Evolutionary conservation across 2,797 vertebrate genomes (phyloP).

Genomic region (Macroramphosus scolopax): DNA sequence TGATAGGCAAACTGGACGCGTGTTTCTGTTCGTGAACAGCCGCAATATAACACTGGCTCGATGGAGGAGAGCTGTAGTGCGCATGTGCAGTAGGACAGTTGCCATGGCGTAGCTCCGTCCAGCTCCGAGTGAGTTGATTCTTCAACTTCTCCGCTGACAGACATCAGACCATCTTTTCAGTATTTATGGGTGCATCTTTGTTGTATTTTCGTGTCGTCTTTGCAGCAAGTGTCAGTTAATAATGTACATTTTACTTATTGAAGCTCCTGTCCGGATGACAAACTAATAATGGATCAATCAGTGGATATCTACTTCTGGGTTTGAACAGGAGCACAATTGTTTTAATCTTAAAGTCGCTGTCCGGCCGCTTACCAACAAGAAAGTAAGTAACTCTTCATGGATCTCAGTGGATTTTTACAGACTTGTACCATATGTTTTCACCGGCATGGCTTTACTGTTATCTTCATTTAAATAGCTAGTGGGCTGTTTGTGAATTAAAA

Average conservation of each 20-base stretch:
- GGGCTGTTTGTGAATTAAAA: too few relatives aligned
- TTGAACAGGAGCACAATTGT: slow-evolving; percentile 14
- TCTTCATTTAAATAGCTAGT: too few relatives aligned
- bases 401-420: neutral
- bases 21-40: too few relatives aligned
- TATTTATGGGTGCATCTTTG: too few relatives aligned
- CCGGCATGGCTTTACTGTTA: neutral
- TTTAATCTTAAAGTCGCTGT: too few relatives aligned
- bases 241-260: too few relatives aligned
- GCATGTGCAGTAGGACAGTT: slow-evolving; percentile 62
- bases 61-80: neutral
- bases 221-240: too few relatives aligned
- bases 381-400: slow-evolving; percentile 48
- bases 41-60: too few relatives aligned
- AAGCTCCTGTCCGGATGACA: slow-evolving; percentile 22
- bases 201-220: too few relatives aligned
- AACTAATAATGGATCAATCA: slow-evolving; percentile 17
- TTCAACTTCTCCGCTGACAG: slow-evolving; percentile 62
- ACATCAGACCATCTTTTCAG: too few relatives aligned
- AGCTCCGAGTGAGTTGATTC: slow-evolving; percentile 55
- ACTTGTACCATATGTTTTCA: neutral
- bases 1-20: too few relatives aligned
- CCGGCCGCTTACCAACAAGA: neutral
- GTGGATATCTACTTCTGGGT: slow-evolving; percentile 18
- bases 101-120: slow-evolving; percentile 52